Evolutionary conservation across 2,888 invertebrate genomes (phyloP).

Genomic region (Diabrotica balteata): DNA sequence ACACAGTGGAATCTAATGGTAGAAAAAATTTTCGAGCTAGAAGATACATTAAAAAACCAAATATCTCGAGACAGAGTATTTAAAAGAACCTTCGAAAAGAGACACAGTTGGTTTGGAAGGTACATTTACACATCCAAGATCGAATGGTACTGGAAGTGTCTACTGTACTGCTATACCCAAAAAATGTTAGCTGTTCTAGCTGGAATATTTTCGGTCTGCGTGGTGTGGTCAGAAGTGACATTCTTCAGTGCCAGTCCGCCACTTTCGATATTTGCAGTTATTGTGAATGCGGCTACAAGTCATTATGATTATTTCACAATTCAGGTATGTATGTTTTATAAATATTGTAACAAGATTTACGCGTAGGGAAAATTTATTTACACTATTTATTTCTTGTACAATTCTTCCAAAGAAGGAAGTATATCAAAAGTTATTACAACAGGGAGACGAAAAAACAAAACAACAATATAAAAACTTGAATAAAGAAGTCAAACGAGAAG

Average conservation of each 20-base stretch:
- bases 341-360: slow-evolving; percentile 4
- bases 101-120: slow-evolving; percentile 66
- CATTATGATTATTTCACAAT: slow-evolving; percentile 93
- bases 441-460: too few species aligned
- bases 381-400: too few species aligned
- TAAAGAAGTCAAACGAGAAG: too few species aligned
- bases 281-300: slow-evolving; percentile 81
- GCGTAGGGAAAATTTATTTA: not conserved
- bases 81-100: slow-evolving; percentile 75
- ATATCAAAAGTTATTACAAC: too few species aligned
- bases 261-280: slow-evolving; percentile 94
- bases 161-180: slow-evolving; percentile 78
- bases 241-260: slow-evolving; percentile 94
- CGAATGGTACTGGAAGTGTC: slow-evolving; percentile 99
- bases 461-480: too few species aligned
- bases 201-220: slow-evolving; percentile 82
- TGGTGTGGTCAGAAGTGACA: slow-evolving; percentile 99
- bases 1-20: slow-evolving; percentile 92
- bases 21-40: slow-evolving; percentile 79
- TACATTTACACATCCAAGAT: slow-evolving; percentile 71
- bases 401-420: too few species aligned
- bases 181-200: slow-evolving; percentile 76
- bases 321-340: slow-evolving; percentile 69
- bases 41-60: slow-evolving; percentile 86
- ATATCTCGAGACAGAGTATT: slow-evolving; percentile 66